phyloP scores from a whole-genome alignment of 2,888 invertebrate species.

The Neoitamus cyanurus region DNA sequence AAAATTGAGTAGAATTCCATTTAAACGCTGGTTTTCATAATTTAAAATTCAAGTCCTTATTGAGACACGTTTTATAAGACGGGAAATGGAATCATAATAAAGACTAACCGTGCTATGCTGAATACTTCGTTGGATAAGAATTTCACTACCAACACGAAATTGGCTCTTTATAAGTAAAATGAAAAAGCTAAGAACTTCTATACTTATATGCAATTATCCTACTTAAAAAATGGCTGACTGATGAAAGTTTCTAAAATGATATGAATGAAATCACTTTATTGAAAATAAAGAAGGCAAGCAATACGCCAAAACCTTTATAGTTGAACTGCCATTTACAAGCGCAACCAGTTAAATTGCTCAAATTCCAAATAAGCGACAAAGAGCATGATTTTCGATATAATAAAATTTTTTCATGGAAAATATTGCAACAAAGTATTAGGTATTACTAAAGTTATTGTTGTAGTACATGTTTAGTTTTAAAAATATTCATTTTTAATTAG shows the following conservation, averaged over 20 bases:
- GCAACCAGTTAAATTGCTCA: not conserved
- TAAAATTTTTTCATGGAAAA: slow-evolving; percentile 38
- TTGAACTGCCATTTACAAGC: not conserved
- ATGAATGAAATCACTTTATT: not conserved
- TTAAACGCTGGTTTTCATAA: too few relatives aligned
- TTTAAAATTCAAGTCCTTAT: too few relatives aligned
- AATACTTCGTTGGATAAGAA: not conserved
- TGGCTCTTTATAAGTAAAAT: not conserved
- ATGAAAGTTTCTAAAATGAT: not conserved
- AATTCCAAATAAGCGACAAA: not conserved
- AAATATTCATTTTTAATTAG: not conserved
- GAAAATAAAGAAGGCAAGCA: not conserved
- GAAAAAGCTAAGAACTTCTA: not conserved
- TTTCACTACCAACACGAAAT: not conserved
- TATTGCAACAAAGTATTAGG: not conserved
- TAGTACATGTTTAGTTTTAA: not conserved
- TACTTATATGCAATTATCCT: not conserved
- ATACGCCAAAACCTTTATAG: not conserved
- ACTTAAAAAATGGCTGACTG: not conserved
- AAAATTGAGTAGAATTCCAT: too few relatives aligned
- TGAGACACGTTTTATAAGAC: too few relatives aligned
- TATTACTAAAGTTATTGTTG: not conserved
- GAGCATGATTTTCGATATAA: not conserved
- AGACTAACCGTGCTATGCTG: not conserved
- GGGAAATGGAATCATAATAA: not conserved